Percentiles rank a stretch among this genome's conserved stretches.
phyloP scores from a whole-genome alignment of 2,797 vertebrate species.

The Lepus oiostolus region DNA sequence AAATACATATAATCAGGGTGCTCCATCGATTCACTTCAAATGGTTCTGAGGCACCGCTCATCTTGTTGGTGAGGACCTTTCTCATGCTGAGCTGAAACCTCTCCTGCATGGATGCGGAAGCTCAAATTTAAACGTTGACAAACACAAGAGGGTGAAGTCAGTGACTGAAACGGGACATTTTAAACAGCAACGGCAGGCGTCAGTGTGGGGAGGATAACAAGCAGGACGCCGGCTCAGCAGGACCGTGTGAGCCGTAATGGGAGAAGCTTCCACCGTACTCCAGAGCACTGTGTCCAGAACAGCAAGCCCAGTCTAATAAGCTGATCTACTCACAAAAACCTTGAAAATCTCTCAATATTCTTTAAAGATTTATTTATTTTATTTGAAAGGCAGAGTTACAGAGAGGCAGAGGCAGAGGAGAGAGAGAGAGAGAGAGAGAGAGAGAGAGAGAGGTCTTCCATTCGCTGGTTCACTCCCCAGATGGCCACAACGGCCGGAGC shows the following conservation, averaged over 20 bases:
- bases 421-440: too few relatives aligned
- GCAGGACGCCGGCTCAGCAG: not conserved
- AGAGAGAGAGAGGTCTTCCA: too few relatives aligned
- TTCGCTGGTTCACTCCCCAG: too few relatives aligned
- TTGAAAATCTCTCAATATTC: too few relatives aligned
- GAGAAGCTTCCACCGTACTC: not conserved
- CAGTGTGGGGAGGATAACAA: not conserved
- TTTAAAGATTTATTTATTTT: too few relatives aligned
- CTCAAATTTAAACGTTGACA: slow-evolving; percentile 42
- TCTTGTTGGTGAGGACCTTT: not conserved
- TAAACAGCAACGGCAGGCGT: not conserved
- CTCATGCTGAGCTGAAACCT: not conserved
- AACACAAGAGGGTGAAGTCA: not conserved
- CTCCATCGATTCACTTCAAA: not conserved
- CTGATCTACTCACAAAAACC: not conserved
- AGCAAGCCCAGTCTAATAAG: not conserved
- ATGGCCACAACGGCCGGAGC: too few relatives aligned
- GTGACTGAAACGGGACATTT: not conserved
- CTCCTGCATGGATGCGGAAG: slow-evolving; percentile 9
- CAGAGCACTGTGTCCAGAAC: not conserved
- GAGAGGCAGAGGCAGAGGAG: too few relatives aligned
- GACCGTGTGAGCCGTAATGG: not conserved
- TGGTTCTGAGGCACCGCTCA: not conserved
- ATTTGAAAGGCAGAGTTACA: too few relatives aligned
- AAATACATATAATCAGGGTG: not conserved